Base-by-base conservation (phyloP, 30 jellyfish, hydroid and myxozoan genomes). In the Hydra vulgaris region DNA sequence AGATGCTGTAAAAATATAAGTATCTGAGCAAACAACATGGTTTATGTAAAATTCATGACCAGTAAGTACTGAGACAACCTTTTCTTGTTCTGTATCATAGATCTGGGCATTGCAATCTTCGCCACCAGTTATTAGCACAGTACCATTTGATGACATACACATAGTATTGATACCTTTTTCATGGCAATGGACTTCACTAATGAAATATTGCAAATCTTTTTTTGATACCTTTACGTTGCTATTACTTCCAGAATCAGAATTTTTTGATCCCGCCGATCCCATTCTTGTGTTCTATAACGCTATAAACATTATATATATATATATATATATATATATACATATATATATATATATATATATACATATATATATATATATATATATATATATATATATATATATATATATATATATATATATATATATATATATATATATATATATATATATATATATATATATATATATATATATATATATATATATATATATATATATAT, bases 21-120 rank as follows among this genome's bases (percentile, higher is more conserved):
- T 82, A 27, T 91, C 95, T 54, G 83, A 86, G 83, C 93, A 78
- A 21, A 81, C 95, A 25, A 91, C 83, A 27, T n/a, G 67, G 84
- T 86, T 91, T 20, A 91, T 91, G 77, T 91, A 91, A 61, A 70
- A 54, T 78, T 86, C 95, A 75, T 91, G 98, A 27, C 98, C 98
- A 61, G 78, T 86, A 53, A 91, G 77, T 23, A 87, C 96, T 18
- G 96, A 77, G 18, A 74, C 87, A 5, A 82, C 68, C 77, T 86
- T 92, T 54, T 82, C 89, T 8, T 77, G 27, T 18, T 78, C 89
- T 17, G 74, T 22, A 67, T 84, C 89, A 72, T 54, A 81, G 1
- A 91, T 26, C 20, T 95, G 88, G 0, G 95, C 88, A 1, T 88
- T 86, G 18, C 83, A 71, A 67, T 91, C 98, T 80, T 91, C 98